Evolutionary conservation across 2,797 vertebrate genomes (phyloP).

Genomic region (Natrix natrix): DNA sequence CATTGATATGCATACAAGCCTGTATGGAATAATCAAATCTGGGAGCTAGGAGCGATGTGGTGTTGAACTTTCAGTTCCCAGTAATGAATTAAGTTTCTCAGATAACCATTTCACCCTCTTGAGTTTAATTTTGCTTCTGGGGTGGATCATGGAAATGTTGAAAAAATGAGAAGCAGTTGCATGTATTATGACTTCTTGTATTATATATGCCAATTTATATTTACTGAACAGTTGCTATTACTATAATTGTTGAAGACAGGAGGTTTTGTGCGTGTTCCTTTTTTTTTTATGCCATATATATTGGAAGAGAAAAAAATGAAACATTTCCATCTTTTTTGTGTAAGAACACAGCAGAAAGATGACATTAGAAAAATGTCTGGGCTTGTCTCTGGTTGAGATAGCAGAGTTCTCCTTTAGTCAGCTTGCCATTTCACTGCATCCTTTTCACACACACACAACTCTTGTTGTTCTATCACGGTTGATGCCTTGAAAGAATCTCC

Average conservation of each 20-base stretch:
- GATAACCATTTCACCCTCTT: slow-evolving; percentile 53
- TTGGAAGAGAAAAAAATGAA: neutral
- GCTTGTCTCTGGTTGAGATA: neutral
- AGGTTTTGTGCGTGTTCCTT: neutral
- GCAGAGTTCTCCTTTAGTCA: neutral
- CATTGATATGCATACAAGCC: neutral
- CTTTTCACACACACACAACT: neutral
- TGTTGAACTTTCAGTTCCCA: slow-evolving; percentile 9
- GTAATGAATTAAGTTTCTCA: slow-evolving; percentile 38
- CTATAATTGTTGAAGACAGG: neutral
- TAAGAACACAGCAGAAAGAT: neutral
- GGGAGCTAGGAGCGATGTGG: slow-evolving; percentile 21
- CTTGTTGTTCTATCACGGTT: neutral
- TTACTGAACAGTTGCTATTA: slow-evolving; percentile 33
- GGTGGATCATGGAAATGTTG: slow-evolving; percentile 44
- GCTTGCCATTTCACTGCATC: neutral
- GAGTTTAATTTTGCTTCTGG: slow-evolving; percentile 49
- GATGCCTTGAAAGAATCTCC: neutral
- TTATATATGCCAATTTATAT: neutral
- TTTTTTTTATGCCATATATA: slow-evolving; percentile 16
- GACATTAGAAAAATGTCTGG: neutral
- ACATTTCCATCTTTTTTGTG: neutral
- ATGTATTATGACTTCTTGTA: slow-evolving; percentile 36
- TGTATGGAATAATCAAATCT: slow-evolving; percentile 44
- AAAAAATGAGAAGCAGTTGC: slow-evolving; percentile 50